Percentiles rank a stretch among this genome's conserved stretches.
These are phyloP conservation scores for Xiphias gladius DNA, from an alignment of 2,113 vertebrate genomes.

Conservation along the genomic window DNA sequence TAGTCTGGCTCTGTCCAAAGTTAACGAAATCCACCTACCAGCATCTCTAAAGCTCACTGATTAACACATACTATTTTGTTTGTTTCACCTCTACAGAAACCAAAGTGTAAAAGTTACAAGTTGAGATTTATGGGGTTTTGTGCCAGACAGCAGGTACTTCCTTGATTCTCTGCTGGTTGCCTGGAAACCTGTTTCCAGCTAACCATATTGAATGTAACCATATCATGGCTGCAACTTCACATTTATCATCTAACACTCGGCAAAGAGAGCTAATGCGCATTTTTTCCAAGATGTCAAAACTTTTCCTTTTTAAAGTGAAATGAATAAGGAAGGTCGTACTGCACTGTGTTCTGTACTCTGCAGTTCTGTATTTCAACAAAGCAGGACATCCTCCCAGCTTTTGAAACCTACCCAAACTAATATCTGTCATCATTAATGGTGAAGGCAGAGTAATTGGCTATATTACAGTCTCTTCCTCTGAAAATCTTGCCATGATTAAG, in stretches of 20 bases:
- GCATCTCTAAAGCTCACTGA: neutral
- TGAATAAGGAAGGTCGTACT: neutral
- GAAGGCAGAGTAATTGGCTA: slow-evolving; percentile 59
- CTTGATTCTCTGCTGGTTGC: neutral
- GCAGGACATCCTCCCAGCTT: slow-evolving; percentile 11
- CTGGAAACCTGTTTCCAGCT: neutral
- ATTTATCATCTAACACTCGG: neutral
- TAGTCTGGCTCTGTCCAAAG: neutral
- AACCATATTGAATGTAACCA: neutral
- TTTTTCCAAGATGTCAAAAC: neutral
- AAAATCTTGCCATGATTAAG: slow-evolving; percentile 65
- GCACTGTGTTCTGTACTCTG: neutral
- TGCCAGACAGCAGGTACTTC: neutral
- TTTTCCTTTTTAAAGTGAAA: neutral
- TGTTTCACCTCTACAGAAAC: neutral
- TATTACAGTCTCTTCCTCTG: slow-evolving; percentile 62
- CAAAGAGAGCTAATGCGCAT: neutral
- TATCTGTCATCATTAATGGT: slow-evolving; percentile 54
- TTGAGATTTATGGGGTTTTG: neutral
- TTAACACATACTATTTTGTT: neutral
- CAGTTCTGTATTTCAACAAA: slow-evolving; percentile 11
- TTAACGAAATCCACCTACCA: neutral
- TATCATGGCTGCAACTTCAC: neutral
- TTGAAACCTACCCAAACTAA: slow-evolving; percentile 40
- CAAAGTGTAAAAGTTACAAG: neutral